Evolutionary conservation across 2,113 vertebrate genomes (phyloP).

Genomic region (Ptyas mucosa): DNA sequence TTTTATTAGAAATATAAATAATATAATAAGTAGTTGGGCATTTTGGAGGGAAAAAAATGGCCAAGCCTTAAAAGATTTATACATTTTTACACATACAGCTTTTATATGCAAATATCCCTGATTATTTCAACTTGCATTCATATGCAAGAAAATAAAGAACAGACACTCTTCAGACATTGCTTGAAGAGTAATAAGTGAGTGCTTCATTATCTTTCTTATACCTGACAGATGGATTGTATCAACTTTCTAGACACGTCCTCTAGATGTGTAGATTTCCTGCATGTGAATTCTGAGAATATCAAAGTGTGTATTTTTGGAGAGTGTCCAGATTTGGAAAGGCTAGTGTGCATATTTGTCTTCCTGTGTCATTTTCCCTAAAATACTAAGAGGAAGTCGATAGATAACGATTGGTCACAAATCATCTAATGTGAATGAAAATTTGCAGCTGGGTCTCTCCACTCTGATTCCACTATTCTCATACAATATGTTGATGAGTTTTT

Average conservation of each 20-base stretch:
- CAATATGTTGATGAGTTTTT: background rate
- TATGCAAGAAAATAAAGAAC: background rate
- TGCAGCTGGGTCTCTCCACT: background rate
- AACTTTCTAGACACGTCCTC: background rate
- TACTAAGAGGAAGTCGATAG: background rate
- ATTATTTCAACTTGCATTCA: background rate
- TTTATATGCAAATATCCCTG: background rate
- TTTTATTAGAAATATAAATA: background rate
- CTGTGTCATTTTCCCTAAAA: background rate
- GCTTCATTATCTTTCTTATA: background rate
- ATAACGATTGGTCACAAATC: background rate
- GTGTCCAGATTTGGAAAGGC: background rate
- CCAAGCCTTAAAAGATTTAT: background rate
- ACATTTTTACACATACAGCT: background rate
- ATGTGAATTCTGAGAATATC: background rate
- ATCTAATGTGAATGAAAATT: background rate
- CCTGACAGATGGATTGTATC: background rate
- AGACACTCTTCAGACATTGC: background rate
- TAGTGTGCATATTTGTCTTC: background rate
- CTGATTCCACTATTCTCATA: background rate
- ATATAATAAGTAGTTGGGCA: background rate
- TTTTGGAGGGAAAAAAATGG: slow-evolving; percentile 11
- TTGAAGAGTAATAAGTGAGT: background rate
- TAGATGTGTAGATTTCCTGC: background rate
- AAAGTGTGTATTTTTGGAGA: background rate